A percentile compares a stretch with the other conserved stretches of the same genome.
These are phyloP conservation scores for Seira ritae DNA, from an alignment of 2,888 invertebrate species.

Conservation along the genomic window DNA sequence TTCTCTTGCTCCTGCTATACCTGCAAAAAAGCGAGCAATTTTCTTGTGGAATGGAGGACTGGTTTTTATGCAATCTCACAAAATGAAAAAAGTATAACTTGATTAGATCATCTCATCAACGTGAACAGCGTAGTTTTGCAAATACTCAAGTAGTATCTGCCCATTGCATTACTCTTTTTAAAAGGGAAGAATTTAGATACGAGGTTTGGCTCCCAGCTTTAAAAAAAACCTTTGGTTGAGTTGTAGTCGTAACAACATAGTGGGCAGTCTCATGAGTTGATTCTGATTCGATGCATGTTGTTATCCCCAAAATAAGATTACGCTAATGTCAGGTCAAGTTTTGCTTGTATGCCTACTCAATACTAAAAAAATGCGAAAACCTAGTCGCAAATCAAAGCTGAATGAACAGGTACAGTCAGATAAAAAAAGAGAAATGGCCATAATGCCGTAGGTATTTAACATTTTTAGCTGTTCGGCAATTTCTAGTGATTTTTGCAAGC, in stretches of 20 bases:
- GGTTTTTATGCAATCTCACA: background rate
- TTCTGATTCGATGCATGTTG: background rate
- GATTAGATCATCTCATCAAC: background rate
- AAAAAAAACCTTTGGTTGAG: too few species aligned
- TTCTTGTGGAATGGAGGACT: background rate
- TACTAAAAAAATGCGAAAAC: background rate
- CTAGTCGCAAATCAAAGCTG: background rate
- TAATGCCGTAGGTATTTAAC: background rate
- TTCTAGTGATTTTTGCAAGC: background rate
- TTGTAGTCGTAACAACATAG: too few species aligned
- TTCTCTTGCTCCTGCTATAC: background rate
- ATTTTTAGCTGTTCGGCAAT: too few species aligned
- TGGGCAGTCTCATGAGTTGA: background rate
- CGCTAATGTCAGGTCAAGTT: background rate
- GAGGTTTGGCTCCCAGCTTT: too few species aligned
- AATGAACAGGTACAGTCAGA: slow-evolving; percentile 9
- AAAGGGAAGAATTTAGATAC: too few species aligned
- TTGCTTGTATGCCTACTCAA: background rate
- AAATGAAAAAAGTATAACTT: slow-evolving; percentile 6
- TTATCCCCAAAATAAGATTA: slow-evolving; percentile 5
- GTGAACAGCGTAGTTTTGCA: too few species aligned
- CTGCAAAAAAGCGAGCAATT: slow-evolving; percentile 4
- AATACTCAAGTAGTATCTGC: too few species aligned
- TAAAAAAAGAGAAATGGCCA: background rate
- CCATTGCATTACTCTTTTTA: too few species aligned